Evolutionary conservation across 2,888 invertebrate species (phyloP), one percentile per base, ranked within the genome.

Genomic region (Tipula helvola): DNA sequence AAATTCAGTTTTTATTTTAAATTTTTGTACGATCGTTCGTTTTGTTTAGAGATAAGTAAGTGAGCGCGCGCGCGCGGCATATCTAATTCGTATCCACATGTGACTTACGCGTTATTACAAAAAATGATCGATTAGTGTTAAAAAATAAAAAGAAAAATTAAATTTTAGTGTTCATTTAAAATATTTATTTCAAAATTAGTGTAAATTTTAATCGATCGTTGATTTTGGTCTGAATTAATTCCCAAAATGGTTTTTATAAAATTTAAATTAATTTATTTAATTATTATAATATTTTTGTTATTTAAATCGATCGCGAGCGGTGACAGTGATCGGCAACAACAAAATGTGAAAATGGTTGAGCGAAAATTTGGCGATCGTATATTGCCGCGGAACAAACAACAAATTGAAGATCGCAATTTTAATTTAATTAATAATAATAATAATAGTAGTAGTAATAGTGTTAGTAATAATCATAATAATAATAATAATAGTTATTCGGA

Each of bases 311-410:
- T 71, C 71, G 71, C 18, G 71, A 71, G 28, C 71, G 71, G 71
- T 71, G 71, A 71, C 71, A 44, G 71, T 71, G 28, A 71, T 28
- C 71, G 71, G 12, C 71, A 71, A 71, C 71, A 71, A 71, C 71
- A 71, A 71, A 71, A 71, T 71, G 71, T 71, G 10, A 71, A 71
- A 71, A 71, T 71, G 28, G 71, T 71, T 87, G 84, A 86, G 86
- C 90, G 89, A 39, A 90, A 90, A 88, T 91, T 90, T 88, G 90
- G 90, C 44, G 90, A 91, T 88, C 90, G 90, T 87, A 89, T 90
- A 87, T 87, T 88, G 87, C 90, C 90, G 86, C 88, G 90, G 86
- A 89, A 90, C 86, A 90, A 87, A 83, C 86, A 89, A 88, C 90
- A 90, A 88, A 88, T 88, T 52, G 52, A 86, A 36, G 86, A 57